Evolutionary conservation across 2,888 invertebrate genomes (phyloP).

Genomic region (Pollenia griseotomentosa): DNA sequence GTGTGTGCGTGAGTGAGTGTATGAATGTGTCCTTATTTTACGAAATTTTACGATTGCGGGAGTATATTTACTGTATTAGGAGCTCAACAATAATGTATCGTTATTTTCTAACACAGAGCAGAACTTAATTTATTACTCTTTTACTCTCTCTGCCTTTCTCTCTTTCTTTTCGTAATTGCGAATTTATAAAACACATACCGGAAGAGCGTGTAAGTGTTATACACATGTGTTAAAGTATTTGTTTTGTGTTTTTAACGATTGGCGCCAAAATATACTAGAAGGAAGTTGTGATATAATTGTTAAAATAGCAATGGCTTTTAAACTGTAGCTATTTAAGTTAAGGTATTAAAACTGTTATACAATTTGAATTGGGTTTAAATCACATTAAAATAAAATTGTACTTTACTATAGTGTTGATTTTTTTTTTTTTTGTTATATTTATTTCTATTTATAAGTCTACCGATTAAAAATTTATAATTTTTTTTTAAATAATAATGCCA

Average conservation of each 20-base stretch:
- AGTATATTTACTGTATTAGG: conserved; percentile 66
- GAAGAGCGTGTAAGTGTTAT: conserved; percentile 60
- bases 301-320: conserved; percentile 72
- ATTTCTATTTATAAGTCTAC: no score
- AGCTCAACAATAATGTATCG: conserved; percentile 49
- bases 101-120: conserved; percentile 34
- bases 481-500: no score
- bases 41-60: conserved; percentile 72
- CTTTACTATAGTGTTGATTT: not conserved
- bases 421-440: no score
- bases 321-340: conserved; percentile 74
- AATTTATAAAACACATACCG: conserved; percentile 17
- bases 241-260: conserved; percentile 70
- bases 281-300: conserved; percentile 26
- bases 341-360: conserved; percentile 18
- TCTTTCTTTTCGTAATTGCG: not conserved
- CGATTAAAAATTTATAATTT: no score
- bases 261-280: conserved; percentile 81
- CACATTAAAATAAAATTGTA: not conserved
- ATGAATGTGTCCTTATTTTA: conserved; percentile 65
- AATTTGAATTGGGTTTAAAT: no score
- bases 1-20: conserved; percentile 44
- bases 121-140: conserved; percentile 17
- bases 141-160: not conserved
- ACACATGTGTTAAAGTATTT: conserved; percentile 43